Percentiles rank a stretch among this genome's conserved stretches.
phyloP scores from a whole-genome alignment of 2,113 vertebrate species.

The Pseudopodoces humilis region DNA sequence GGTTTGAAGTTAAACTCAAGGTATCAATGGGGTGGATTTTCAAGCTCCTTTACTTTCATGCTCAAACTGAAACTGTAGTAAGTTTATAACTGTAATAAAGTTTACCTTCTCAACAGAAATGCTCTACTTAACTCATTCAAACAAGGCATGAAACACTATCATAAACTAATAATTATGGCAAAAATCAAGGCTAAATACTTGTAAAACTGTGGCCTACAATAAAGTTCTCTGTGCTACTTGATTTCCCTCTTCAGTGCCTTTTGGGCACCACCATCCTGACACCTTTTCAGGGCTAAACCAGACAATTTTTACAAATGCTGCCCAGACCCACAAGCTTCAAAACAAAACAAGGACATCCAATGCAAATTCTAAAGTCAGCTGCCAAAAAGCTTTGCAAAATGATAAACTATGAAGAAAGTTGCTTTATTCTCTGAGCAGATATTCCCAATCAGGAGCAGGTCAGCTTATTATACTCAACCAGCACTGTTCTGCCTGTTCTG shows the following conservation, averaged over 20 bases:
- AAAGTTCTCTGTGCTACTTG: not conserved
- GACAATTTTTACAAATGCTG: not conserved
- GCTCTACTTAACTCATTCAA: not conserved
- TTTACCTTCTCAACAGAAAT: not conserved
- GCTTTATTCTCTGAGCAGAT: not conserved
- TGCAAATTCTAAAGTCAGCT: not conserved
- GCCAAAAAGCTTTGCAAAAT: not conserved
- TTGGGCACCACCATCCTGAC: not conserved
- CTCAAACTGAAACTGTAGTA: not conserved
- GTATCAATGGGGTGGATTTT: not conserved
- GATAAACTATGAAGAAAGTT: not conserved
- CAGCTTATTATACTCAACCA: not conserved
- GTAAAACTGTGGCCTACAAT: not conserved
- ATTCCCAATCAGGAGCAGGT: not conserved
- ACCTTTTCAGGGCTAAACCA: accelerated
- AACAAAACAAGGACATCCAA: not conserved
- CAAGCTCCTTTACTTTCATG: not conserved
- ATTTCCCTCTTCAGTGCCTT: not conserved
- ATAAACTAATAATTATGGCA: not conserved
- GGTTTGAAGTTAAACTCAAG: not conserved
- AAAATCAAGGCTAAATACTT: not conserved
- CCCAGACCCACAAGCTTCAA: not conserved
- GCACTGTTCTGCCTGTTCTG: not conserved
- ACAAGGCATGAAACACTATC: not conserved
- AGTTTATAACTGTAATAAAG: too few species aligned